Evolutionary conservation across 2,888 invertebrate genomes (phyloP).

Genomic region (Rugalucina vietnamica): DNA sequence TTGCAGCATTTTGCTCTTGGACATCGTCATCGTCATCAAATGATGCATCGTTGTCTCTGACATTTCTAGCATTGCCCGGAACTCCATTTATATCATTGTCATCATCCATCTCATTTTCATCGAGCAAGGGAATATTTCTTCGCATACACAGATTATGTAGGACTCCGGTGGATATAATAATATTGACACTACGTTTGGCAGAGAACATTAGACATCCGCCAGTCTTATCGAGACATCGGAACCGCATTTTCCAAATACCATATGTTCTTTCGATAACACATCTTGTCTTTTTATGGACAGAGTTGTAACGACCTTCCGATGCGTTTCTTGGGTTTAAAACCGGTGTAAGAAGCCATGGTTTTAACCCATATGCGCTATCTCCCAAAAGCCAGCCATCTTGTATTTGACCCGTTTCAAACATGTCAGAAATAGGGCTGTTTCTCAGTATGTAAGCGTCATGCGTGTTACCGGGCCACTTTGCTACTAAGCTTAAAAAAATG

Average conservation of each 20-base stretch:
- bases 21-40: too few species aligned
- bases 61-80: neutral
- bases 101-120: neutral
- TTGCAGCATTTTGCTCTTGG: neutral
- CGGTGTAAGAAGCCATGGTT: constrained; percentile 11
- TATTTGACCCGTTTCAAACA: neutral
- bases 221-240: neutral
- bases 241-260: neutral
- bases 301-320: neutral
- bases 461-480: neutral
- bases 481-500: neutral
- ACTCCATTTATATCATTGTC: neutral
- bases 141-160: neutral
- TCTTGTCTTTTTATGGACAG: neutral
- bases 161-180: neutral
- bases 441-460: neutral
- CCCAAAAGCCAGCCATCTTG: constrained; percentile 20
- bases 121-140: neutral
- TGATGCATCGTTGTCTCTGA: neutral
- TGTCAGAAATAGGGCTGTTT: neutral
- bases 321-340: neutral
- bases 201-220: neutral
- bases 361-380: constrained; percentile 16
- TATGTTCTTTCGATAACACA: neutral
- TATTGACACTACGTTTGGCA: neutral